phyloP scores from a whole-genome alignment of 2,888 invertebrate species.

The Punctoribates punctum region DNA sequence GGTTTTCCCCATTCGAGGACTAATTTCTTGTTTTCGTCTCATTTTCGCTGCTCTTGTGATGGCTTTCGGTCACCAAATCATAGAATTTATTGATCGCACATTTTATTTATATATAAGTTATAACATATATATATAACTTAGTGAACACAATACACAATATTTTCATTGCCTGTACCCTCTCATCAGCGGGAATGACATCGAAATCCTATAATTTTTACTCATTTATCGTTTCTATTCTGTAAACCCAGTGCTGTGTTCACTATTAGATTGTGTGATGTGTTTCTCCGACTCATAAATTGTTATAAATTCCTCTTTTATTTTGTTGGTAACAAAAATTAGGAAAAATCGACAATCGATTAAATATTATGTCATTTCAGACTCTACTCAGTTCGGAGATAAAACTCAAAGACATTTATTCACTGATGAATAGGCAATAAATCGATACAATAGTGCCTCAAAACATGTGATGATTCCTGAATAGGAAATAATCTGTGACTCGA shows the following conservation, averaged over 20 bases:
- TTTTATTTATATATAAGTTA: background rate
- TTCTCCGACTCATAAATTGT: background rate
- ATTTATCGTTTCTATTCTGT: background rate
- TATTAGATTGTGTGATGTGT: background rate
- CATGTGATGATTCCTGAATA: background rate
- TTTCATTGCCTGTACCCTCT: slow-evolving; percentile 2
- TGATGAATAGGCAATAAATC: background rate
- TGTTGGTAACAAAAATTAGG: background rate
- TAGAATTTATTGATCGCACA: background rate
- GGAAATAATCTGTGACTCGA: background rate
- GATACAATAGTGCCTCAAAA: background rate
- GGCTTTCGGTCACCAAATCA: background rate
- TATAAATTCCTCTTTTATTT: slow-evolving; percentile 3
- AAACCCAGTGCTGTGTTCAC: background rate
- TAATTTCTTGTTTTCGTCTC: too few species aligned
- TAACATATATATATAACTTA: background rate
- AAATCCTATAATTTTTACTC: slow-evolving; percentile 12
- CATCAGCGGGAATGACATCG: background rate
- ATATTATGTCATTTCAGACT: background rate
- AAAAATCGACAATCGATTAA: background rate
- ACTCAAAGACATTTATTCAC: background rate
- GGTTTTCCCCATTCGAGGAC: too few species aligned
- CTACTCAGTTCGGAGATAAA: background rate
- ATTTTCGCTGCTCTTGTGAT: too few species aligned
- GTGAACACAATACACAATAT: background rate